Evolutionary conservation across 2,113 vertebrate species (phyloP).

Genomic region (Numida meleagris): DNA sequence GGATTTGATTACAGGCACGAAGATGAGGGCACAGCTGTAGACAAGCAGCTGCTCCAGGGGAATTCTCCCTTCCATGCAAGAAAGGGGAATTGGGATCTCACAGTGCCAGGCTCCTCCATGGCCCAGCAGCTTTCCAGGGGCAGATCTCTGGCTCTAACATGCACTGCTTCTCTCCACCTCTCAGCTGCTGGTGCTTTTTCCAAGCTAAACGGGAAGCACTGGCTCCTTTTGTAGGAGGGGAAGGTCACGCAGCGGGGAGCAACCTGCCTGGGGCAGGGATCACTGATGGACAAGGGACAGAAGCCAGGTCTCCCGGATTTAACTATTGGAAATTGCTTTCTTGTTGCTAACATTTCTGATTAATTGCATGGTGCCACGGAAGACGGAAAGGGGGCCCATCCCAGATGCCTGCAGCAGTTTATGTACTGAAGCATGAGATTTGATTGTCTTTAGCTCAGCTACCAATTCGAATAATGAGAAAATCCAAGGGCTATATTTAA

Average conservation of each 20-base stretch:
- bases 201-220: neutral
- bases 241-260: neutral
- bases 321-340: neutral
- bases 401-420: neutral
- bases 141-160: neutral
- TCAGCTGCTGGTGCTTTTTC: neutral
- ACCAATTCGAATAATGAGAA: neutral
- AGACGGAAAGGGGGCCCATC: neutral
- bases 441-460: conserved; percentile 27
- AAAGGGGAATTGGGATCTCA: rapidly evolving
- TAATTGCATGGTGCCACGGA: neutral
- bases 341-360: neutral
- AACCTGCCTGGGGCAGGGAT: neutral
- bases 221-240: neutral
- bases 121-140: neutral
- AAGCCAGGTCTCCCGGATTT: neutral
- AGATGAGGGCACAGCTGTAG: neutral
- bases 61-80: neutral
- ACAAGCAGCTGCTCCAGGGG: neutral
- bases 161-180: rapidly evolving
- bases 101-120: neutral
- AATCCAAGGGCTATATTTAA: conserved; percentile 42
- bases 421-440: neutral
- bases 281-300: neutral
- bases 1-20: neutral